Percentiles rank a stretch among this genome's conserved stretches.
Evolutionary conservation across 2,888 invertebrate genomes (phyloP).

Genomic region (Drepanosiphum platanoidis): DNA sequence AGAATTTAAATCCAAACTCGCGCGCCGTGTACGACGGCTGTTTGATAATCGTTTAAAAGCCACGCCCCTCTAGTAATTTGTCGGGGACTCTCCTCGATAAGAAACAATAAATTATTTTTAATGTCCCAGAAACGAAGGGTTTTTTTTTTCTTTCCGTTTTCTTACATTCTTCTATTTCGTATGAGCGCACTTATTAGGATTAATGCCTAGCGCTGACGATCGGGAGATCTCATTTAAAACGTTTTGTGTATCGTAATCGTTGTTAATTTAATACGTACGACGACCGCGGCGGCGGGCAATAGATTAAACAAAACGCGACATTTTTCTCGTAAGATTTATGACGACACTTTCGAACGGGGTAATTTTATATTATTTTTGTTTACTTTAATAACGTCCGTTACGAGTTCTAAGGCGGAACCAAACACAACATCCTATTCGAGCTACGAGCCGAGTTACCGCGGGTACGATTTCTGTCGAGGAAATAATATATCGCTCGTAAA

Average conservation of each 20-base stretch:
- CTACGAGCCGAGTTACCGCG: background rate
- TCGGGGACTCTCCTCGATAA: background rate
- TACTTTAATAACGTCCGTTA: background rate
- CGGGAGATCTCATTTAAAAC: slow-evolving; percentile 16
- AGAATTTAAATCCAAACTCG: slow-evolving; percentile 4
- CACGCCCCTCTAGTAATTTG: slow-evolving; percentile 19
- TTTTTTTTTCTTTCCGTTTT: background rate
- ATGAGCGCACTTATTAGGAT: slow-evolving; percentile 13
- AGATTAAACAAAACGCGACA: background rate
- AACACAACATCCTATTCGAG: background rate
- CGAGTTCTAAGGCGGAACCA: background rate
- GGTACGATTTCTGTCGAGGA: background rate
- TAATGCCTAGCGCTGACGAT: background rate
- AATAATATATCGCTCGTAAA: background rate
- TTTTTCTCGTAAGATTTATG: background rate
- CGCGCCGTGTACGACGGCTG: too few relatives aligned
- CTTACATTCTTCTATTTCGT: too few relatives aligned
- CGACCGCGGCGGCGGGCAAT: too few relatives aligned
- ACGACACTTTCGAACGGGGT: background rate
- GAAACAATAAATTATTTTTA: slow-evolving; percentile 31
- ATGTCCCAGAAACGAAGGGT: slow-evolving; percentile 16
- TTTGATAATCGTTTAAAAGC: slow-evolving; percentile 25
- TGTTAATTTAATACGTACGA: background rate
- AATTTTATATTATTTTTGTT: background rate
- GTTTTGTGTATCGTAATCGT: background rate